Conservation (phyloP, 1,140 invertebrate species). For the Atta cephalotes region DNA sequence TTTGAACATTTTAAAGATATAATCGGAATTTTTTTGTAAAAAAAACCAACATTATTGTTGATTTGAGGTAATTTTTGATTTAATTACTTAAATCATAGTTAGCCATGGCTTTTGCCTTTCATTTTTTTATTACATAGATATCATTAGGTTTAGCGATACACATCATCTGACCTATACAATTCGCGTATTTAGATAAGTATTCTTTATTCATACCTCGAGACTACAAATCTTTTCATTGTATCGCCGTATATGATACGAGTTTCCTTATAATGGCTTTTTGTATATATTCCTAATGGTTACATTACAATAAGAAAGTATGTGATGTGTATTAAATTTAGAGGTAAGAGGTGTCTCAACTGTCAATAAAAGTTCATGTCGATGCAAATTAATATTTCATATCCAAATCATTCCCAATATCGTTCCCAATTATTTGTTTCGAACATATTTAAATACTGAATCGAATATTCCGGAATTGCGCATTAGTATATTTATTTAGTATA, state of each 20-base stretch:
- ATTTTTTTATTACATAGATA: slow-evolving; percentile 20
- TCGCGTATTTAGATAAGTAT: slow-evolving; percentile 71
- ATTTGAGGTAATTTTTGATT: background rate
- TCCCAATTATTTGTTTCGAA: background rate
- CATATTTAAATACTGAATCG: background rate
- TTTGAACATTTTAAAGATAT: background rate
- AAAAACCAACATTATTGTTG: background rate
- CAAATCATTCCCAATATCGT: background rate
- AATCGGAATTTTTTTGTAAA: background rate
- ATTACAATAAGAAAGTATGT: slow-evolving; percentile 82
- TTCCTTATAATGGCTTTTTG: slow-evolving; percentile 83
- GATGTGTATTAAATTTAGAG: slow-evolving; percentile 85
- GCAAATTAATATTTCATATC: background rate
- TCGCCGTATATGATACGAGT: slow-evolving; percentile 80
- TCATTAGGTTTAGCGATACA: slow-evolving; percentile 42
- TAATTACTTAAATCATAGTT: background rate
- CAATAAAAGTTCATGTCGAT: slow-evolving; percentile 79
- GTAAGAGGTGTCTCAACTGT: slow-evolving; percentile 81
- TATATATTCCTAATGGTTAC: slow-evolving; percentile 84
- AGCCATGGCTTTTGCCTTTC: background rate
- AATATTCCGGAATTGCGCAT: background rate
- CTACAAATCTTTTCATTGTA: slow-evolving; percentile 79
- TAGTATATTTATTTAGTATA: background rate
- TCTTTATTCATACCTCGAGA: slow-evolving; percentile 73
- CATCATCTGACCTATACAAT: slow-evolving; percentile 38